Base-by-base conservation (phyloP, 2,888 invertebrate genomes). In the Yponomeuta plumbellus region DNA sequence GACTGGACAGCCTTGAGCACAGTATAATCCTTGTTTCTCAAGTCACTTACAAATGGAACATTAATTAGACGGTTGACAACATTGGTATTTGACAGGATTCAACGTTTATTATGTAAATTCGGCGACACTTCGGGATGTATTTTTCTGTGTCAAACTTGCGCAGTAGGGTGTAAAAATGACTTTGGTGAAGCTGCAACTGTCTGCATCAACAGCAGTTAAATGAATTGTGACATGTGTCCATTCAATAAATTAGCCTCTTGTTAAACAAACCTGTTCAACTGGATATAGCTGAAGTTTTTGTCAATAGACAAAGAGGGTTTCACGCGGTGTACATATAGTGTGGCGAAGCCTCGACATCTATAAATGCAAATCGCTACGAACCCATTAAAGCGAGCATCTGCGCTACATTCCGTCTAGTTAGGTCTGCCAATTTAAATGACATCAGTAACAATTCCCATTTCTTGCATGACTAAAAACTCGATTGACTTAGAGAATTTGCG, bases 311-410 rank as follows among this genome's bases (percentile, higher is more conserved):
- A 22, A 58, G 23, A 21, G 44, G 17, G 34, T 8, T 8, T 34
- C 34, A 8, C 6, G 8, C 34, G 44, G 0, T 52, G 2, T 52
- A 17, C 44, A 52, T 52, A 52, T 52, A 52, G 17, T 52, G 44
- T 52, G 17, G 5, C 17, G 44, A 3, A 17, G 44, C 44, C 13
- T 59, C 59, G 21, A 22, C 20, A 76, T 79, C 75, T 70, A 76
- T 72, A 71, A 73, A 79, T 77, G 74, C 74, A 74, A 79, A 77
- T 77, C 69, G 70, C 63, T 11, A 61, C 67, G 70, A 68, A 74
- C 74, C 70, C 67, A 73, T 75, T 75, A 69, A 67, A 57, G 20
- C 66, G 68, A 44, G 61, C 44, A 69, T 64, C 70, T 74, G 62
- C 66, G 57, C 56, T 65, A 61, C 67, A 67, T 40, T 68, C 58